phyloP scores from a whole-genome alignment of 1,140 invertebrate species.

The Plutomurus gul region DNA sequence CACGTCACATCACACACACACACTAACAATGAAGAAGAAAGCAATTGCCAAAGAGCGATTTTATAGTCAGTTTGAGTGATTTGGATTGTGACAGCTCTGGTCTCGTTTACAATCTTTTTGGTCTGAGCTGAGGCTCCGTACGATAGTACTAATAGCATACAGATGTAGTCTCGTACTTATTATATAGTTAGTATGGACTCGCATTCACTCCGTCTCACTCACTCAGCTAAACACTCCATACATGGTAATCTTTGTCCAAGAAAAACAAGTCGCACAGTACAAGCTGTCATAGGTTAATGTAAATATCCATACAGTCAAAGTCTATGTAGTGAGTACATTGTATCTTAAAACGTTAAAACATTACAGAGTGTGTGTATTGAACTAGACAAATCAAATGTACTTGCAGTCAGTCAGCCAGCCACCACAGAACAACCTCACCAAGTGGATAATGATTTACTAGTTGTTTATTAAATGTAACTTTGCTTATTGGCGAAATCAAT shows the following conservation, averaged over 20 bases:
- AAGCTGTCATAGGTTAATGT: neutral
- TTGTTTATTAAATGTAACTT: neutral
- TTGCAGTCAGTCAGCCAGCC: too few relatives aligned
- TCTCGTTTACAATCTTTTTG: neutral
- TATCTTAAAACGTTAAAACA: too few relatives aligned
- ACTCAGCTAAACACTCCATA: neutral
- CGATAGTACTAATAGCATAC: neutral
- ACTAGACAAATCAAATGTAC: too few relatives aligned
- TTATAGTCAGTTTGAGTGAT: constrained; percentile 13
- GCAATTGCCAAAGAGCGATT: constrained; percentile 14
- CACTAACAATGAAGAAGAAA: constrained; percentile 13
- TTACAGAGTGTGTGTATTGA: too few relatives aligned
- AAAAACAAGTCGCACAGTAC: neutral
- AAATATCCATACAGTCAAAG: neutral
- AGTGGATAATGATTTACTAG: too few relatives aligned
- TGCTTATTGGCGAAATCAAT: neutral
- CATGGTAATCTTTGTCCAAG: constrained; percentile 7
- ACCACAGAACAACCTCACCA: too few relatives aligned
- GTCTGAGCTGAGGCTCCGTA: neutral
- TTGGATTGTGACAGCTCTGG: constrained; percentile 16
- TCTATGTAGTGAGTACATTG: too few relatives aligned
- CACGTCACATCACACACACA: constrained; percentile 24
- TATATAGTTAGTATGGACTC: too few relatives aligned
- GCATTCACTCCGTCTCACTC: too few relatives aligned
- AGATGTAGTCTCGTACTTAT: neutral